These are phyloP conservation scores for Pterocles burchelli DNA, from an alignment of 2,113 vertebrate genomes.

Conservation along the genomic window DNA sequence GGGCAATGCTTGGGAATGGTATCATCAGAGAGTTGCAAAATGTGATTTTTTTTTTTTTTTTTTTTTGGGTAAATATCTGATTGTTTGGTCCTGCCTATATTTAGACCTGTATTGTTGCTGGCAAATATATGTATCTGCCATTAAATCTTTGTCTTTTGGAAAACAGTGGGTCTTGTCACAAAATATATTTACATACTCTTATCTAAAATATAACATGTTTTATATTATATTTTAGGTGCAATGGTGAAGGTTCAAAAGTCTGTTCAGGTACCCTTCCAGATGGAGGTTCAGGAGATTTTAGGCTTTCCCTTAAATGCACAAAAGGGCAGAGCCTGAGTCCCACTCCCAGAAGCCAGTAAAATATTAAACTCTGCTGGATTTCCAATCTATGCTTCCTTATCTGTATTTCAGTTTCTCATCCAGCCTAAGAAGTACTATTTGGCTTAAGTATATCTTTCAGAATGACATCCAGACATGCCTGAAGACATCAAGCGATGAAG, in stretches of 20 bases:
- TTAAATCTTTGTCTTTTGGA: not conserved
- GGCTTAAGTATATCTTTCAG: conserved; percentile 25
- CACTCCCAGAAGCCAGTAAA: not conserved
- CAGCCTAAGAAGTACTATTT: not conserved
- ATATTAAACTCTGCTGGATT: not conserved
- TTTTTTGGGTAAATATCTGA: not conserved
- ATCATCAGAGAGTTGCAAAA: not conserved
- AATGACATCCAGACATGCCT: conserved; percentile 2
- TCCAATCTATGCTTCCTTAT: not conserved
- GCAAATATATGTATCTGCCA: not conserved
- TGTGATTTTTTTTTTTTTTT: not conserved
- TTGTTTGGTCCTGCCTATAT: not conserved
- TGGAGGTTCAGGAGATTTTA: not conserved
- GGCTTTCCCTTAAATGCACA: not conserved
- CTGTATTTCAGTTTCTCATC: not conserved
- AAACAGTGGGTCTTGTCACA: not conserved
- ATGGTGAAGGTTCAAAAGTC: not conserved
- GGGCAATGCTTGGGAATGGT: not conserved
- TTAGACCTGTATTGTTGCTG: not conserved
- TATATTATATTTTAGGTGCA: not conserved
- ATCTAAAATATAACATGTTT: not conserved
- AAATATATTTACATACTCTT: not conserved
- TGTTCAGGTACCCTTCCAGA: not conserved
- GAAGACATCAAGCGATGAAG: not conserved
- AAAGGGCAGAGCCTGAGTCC: not conserved